A percentile compares a stretch with the other conserved stretches of the same genome.
Conservation (phyloP, 1,140 invertebrate species). For the Elymnias hypermnestra region DNA sequence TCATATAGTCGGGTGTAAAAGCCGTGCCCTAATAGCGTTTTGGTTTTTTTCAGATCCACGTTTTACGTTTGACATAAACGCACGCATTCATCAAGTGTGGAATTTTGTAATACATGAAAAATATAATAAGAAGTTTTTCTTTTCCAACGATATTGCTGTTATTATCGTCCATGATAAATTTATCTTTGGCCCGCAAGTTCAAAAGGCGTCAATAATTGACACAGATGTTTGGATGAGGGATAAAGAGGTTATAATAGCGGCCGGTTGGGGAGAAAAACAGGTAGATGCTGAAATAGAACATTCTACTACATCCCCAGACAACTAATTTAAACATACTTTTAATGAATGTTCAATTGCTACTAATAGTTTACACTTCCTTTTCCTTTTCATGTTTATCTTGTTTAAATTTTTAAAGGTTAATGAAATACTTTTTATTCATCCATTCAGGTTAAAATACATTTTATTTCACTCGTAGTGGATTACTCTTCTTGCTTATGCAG, state of each 20-base stretch:
- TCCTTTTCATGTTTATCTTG: no score
- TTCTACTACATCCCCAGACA: not conserved
- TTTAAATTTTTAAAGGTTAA: no score
- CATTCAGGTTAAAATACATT: no score
- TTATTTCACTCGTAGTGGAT: no score
- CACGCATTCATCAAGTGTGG: constrained; percentile 30
- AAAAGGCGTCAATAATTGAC: constrained; percentile 26
- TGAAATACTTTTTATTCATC: no score
- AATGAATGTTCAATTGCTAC: no score
- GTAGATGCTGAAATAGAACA: constrained; percentile 9
- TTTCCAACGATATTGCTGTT: constrained; percentile 38
- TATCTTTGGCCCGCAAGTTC: constrained; percentile 21
- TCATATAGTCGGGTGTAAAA: no score
- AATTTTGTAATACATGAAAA: constrained; percentile 30
- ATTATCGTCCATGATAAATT: constrained; percentile 34
- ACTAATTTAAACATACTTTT: no score
- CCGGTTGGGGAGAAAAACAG: constrained; percentile 37
- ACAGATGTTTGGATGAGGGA: constrained; percentile 28
- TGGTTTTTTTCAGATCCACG: constrained; percentile 36
- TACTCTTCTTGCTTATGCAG: no score
- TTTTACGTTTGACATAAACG: constrained; percentile 22
- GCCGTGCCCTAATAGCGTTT: no score
- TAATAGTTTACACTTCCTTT: no score
- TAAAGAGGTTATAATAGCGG: constrained; percentile 27
- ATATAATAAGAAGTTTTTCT: constrained; percentile 22